Conservation (phyloP, 2,113 vertebrate species). For the Chionis minor region DNA sequence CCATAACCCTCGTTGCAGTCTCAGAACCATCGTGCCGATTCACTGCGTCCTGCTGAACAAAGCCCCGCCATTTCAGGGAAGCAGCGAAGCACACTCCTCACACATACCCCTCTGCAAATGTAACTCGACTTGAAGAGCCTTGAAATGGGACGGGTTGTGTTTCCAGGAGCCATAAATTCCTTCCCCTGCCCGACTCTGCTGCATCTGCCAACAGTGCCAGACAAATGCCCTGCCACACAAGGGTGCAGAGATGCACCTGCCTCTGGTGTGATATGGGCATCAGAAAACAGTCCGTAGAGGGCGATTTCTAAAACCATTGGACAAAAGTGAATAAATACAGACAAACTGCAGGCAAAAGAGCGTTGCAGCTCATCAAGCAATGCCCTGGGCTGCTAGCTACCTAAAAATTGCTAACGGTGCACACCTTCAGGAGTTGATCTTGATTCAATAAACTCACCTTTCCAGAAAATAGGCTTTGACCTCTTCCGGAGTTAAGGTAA, state of each 20-base stretch:
- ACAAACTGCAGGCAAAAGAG: background rate
- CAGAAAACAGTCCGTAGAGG: background rate
- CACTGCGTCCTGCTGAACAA: background rate
- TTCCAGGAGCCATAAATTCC: background rate
- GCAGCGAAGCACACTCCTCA: background rate
- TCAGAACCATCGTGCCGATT: background rate
- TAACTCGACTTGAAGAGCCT: background rate
- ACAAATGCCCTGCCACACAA: background rate
- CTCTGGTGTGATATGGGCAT: fast-evolving
- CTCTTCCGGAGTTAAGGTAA: background rate
- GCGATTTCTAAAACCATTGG: background rate
- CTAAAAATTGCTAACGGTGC: background rate
- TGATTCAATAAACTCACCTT: background rate
- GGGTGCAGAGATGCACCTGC: background rate
- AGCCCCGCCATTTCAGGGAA: background rate
- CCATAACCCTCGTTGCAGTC: background rate
- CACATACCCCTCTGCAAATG: fast-evolving
- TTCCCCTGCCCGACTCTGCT: too few relatives aligned
- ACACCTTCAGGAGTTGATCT: background rate
- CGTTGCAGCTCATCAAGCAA: background rate
- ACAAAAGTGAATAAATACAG: background rate
- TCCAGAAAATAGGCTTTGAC: background rate
- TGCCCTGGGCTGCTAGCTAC: background rate
- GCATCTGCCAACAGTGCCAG: background rate
- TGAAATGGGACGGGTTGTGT: background rate